phyloP scores from a whole-genome alignment of 2,888 invertebrate genomes.

The Sinodicranocentrus sp. region DNA sequence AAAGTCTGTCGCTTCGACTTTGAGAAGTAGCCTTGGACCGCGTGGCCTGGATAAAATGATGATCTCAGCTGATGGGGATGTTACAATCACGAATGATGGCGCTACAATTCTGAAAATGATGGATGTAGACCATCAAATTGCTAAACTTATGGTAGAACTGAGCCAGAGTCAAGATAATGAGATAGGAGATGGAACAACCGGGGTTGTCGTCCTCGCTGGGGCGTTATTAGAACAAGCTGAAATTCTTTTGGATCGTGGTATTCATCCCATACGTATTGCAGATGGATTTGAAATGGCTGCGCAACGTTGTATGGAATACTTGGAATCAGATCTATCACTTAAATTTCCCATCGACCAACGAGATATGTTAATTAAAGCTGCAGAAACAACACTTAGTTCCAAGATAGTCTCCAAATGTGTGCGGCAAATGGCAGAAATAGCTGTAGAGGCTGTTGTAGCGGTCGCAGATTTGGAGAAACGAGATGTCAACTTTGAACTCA shows the following conservation, averaged over 20 bases:
- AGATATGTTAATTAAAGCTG: constrained; percentile 94
- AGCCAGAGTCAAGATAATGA: constrained; percentile 99
- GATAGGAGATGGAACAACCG: constrained; percentile 99
- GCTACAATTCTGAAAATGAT: constrained; percentile 99
- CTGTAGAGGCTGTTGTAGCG: constrained; percentile 96
- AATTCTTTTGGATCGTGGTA: constrained; percentile 88
- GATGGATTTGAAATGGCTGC: constrained; percentile 99
- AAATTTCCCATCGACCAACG: constrained; percentile 91
- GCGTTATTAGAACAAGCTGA: constrained; percentile 98
- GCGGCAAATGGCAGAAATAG: constrained; percentile 98
- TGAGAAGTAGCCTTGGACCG: constrained; percentile 96
- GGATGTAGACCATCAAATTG: constrained; percentile 99
- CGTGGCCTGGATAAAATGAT: constrained; percentile 98
- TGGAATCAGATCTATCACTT: constrained; percentile 90
- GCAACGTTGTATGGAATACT: constrained; percentile 89
- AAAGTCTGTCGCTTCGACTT: constrained; percentile 91
- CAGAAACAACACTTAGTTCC: constrained; percentile 98
- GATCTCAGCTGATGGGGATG: constrained; percentile 97
- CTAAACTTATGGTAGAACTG: constrained; percentile 97
- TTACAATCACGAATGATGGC: constrained; percentile 98
- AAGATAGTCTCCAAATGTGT: constrained; percentile 99
- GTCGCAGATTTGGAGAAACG: constrained; percentile 96
- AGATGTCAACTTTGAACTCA: constrained; percentile 99
- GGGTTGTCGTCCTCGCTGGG: constrained; percentile 93
- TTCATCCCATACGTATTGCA: constrained; percentile 98